Percentiles rank a stretch among this genome's conserved stretches.
Evolutionary conservation across 2,888 invertebrate species (phyloP).

Genomic region (Dasypolia templi): DNA sequence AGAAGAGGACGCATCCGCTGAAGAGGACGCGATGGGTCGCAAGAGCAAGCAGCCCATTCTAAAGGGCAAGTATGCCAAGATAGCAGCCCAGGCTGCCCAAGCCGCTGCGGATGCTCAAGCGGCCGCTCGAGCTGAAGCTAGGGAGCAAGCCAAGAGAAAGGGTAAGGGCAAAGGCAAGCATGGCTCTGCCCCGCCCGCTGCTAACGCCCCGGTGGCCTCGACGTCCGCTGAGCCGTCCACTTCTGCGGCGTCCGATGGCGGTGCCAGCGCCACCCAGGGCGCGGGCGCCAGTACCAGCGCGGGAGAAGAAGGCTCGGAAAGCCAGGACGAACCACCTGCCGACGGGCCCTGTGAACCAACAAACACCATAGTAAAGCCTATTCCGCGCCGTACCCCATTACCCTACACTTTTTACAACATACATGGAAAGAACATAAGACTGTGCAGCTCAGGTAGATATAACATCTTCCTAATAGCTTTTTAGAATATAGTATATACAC

Average conservation of each 20-base stretch:
- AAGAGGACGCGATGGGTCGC: conserved; percentile 36
- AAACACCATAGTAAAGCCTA: conserved; percentile 50
- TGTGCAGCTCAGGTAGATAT: conserved; percentile 85
- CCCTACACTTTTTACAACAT: conserved; percentile 94
- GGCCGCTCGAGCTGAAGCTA: conserved; percentile 30
- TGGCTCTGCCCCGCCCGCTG: conserved; percentile 19
- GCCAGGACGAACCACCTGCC: conserved; percentile 35
- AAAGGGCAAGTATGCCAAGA: conserved; percentile 49
- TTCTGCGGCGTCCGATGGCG: neutral
- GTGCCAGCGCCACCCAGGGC: conserved; percentile 14
- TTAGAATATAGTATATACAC: neutral
- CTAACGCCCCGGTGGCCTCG: conserved; percentile 13
- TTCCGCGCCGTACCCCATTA: conserved; percentile 78
- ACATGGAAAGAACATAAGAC: conserved; percentile 95
- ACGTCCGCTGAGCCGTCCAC: conserved; percentile 27
- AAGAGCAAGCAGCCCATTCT: conserved; percentile 36
- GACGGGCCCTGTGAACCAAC: conserved; percentile 38
- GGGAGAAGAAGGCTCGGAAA: conserved; percentile 20
- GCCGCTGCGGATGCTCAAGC: conserved; percentile 26
- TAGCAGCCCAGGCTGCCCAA: conserved; percentile 35
- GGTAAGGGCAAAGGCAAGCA: conserved; percentile 49
- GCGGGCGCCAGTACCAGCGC: neutral
- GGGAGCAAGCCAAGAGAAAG: conserved; percentile 13
- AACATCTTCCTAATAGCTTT: neutral
- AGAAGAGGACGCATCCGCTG: conserved; percentile 46